Evolutionary conservation across 1,140 invertebrate species (phyloP), one percentile per base, ranked within the genome.

Genomic region (Brachionus manjavacas): DNA sequence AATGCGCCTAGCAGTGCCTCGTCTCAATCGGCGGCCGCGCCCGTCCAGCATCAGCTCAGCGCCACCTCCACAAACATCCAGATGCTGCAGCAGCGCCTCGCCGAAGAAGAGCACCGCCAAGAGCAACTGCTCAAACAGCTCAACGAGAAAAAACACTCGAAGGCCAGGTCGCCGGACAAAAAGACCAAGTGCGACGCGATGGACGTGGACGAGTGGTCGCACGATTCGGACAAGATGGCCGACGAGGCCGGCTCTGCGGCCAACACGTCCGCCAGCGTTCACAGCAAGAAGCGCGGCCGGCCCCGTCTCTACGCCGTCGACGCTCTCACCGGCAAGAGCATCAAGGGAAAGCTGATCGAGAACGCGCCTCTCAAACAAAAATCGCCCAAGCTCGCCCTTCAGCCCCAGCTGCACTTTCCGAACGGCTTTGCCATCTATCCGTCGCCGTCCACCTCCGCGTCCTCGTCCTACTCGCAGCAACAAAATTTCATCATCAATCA

Each of bases 231-330:
- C n/a, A n/a, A n/a, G n/a, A n/a, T n/a, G n/a, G n/a, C n/a, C n/a
- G n/a, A 49, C 25, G 72, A 49, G 0, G 4, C 16, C 11, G 8
- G 14, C 3, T 25, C 16, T 1, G 1, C 4, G 2, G 31, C 12
- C 1, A 46, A 20, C 23, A 6, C 72, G 41, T 70, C 66, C 9
- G 20, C 66, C 9, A 23, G 20, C 23, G 25, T 9, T 14, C 72
- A 76, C n/a, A 76, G 49, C 39, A 81, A 81, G 66, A 81, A 81
- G 46, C 52, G 79, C 23, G 79, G 79, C 41, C 20, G 79, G 14
- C 79, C 79, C 4, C 16, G 79, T 4, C 23, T 81, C 23, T 81
- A 81, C 16, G 79, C 20, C 7, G 16, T 64, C 9, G 41, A 81
- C 35, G 31, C 79, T 4, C 9, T 35, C n/a, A 64, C 79, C 39